Evolutionary conservation across 1,140 invertebrate genomes (phyloP).

Genomic region (Hypothenemus hampei): DNA sequence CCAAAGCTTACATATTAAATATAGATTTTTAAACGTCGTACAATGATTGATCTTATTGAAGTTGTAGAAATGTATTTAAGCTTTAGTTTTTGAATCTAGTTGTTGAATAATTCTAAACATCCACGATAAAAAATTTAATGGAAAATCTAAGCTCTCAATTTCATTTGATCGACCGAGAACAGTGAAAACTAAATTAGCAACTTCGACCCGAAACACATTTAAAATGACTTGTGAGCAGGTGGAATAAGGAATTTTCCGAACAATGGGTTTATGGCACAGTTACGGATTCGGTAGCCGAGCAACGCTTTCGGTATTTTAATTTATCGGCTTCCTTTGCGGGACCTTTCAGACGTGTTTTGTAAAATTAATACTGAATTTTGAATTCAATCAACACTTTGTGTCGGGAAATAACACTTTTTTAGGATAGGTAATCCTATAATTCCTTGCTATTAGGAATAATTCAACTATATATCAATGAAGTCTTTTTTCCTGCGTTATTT

Average conservation of each 20-base stretch:
- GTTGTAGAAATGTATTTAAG: too few relatives aligned
- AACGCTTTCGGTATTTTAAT: conserved; percentile 16
- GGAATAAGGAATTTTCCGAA: conserved; percentile 19
- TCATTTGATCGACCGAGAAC: conserved; percentile 2
- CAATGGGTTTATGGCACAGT: conserved; percentile 9
- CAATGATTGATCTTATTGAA: too few relatives aligned
- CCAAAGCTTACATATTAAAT: too few relatives aligned
- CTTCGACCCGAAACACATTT: conserved; percentile 3
- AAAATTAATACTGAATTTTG: conserved; percentile 5
- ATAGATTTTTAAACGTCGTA: too few relatives aligned
- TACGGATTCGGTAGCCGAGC: conserved; percentile 7
- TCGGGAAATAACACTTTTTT: neutral
- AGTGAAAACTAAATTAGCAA: conserved; percentile 10
- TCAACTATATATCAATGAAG: neutral
- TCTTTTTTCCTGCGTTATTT: neutral
- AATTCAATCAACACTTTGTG: neutral
- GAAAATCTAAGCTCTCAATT: conserved; percentile 5
- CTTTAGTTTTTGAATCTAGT: too few relatives aligned
- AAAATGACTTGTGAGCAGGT: conserved; percentile 8
- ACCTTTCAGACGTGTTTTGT: conserved; percentile 1
- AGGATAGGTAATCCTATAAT: neutral
- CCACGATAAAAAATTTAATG: too few relatives aligned
- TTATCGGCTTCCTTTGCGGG: conserved; percentile 8
- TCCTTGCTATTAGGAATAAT: neutral
- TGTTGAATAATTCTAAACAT: too few relatives aligned